Evolutionary conservation across 92 coral and sea anemone genomes (phyloP).

Genomic region (Zoanthus sociatus): DNA sequence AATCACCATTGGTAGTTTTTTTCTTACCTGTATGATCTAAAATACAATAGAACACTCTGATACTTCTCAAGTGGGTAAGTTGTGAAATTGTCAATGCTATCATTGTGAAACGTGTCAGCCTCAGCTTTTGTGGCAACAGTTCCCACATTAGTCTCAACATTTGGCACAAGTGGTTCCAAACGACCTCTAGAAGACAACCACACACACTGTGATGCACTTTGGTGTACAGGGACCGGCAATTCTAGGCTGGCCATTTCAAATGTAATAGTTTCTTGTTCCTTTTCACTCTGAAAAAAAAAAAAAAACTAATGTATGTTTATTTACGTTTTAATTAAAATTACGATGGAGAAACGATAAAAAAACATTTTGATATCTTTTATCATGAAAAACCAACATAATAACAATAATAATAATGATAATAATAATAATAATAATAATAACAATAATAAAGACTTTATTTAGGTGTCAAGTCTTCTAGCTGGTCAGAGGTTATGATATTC

Average conservation of each 20-base stretch:
- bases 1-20: too few relatives aligned
- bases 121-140: slow-evolving; percentile 3
- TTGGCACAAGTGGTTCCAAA: slow-evolving; percentile 14
- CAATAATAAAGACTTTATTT: too few relatives aligned
- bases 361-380: too few relatives aligned
- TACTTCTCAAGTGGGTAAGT: slow-evolving; percentile 60
- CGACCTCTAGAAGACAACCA: slow-evolving; percentile 64
- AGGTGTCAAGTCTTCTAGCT: too few relatives aligned
- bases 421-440: too few relatives aligned
- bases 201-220: slow-evolving; percentile 72
- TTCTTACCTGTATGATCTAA: slow-evolving; percentile 87
- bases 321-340: background rate
- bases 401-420: too few relatives aligned
- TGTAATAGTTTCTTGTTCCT: slow-evolving; percentile 72
- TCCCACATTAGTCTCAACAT: slow-evolving; percentile 1
- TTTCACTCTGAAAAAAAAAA: slow-evolving; percentile 69
- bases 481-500: too few relatives aligned
- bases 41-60: slow-evolving; percentile 77
- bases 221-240: slow-evolving; percentile 78
- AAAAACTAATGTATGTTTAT: background rate
- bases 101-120: background rate
- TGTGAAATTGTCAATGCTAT: background rate
- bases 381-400: too few relatives aligned
- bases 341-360: background rate
- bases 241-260: slow-evolving; percentile 57